Evolutionary conservation across 2,113 vertebrate species (phyloP).

Genomic region (Lophura nycthemera): DNA sequence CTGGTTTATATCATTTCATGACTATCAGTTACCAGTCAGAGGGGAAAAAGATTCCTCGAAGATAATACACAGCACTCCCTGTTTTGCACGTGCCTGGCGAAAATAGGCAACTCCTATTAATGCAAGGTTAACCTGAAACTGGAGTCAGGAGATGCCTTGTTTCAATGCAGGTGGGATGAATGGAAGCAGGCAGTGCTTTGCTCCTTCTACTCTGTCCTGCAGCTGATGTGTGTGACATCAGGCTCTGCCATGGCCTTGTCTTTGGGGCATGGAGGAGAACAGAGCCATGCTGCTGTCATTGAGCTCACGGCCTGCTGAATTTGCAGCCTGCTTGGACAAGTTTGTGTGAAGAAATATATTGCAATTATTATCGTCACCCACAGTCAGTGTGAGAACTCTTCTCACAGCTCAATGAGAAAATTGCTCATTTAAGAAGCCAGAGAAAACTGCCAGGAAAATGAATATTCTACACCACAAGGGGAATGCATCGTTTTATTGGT

Average conservation of each 20-base stretch:
- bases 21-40: not conserved
- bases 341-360: not conserved
- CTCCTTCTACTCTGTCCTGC: not conserved
- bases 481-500: not conserved
- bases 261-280: not conserved
- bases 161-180: not conserved
- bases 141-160: not conserved
- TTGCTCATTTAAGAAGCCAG: not conserved
- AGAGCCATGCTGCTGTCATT: not conserved
- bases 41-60: not conserved
- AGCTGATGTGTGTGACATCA: not conserved
- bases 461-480: not conserved
- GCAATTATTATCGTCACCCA: not conserved
- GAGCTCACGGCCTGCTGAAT: not conserved
- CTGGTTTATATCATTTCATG: not conserved
- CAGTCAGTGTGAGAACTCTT: conserved; percentile 5
- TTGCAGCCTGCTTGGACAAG: not conserved
- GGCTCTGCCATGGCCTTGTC: not conserved
- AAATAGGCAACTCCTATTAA: not conserved
- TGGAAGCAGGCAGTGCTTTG: not conserved
- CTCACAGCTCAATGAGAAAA: conserved; percentile 3
- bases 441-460: not conserved
- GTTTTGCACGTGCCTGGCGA: not conserved
- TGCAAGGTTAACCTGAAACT: not conserved
- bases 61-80: not conserved